Evolutionary conservation across 2,888 invertebrate genomes (phyloP).

Genomic region (Torymus texanus): DNA sequence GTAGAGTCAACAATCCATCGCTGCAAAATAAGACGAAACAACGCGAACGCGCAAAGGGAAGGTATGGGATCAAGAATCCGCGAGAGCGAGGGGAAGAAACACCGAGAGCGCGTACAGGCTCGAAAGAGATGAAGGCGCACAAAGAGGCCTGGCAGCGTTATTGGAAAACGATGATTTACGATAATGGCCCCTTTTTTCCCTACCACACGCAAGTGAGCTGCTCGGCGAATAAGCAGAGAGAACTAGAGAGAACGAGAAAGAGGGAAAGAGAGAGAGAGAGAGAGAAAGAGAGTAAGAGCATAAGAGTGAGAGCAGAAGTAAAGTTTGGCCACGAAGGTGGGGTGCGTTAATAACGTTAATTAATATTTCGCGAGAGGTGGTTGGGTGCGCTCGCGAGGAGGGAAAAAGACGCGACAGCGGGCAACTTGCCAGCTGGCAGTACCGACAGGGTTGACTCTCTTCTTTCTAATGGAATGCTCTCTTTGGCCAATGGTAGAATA

Average conservation of each 20-base stretch:
- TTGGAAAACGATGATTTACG: constrained; percentile 80
- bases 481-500: too few relatives aligned
- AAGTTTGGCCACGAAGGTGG: constrained; percentile 74
- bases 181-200: constrained; percentile 75
- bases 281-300: neutral
- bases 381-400: constrained; percentile 57
- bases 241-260: neutral
- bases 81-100: constrained; percentile 5
- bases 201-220: constrained; percentile 13
- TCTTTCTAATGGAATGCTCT: too few relatives aligned
- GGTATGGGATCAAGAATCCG: neutral
- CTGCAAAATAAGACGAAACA: too few relatives aligned
- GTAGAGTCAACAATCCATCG: too few relatives aligned
- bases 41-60: constrained; percentile 12
- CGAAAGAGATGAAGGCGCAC: constrained; percentile 58
- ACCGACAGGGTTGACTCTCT: too few relatives aligned
- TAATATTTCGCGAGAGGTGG: constrained; percentile 78
- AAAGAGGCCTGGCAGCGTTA: constrained; percentile 75
- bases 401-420: constrained; percentile 59
- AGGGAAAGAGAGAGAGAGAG: neutral
- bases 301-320: constrained; percentile 28
- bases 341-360: constrained; percentile 80
- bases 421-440: constrained; percentile 73
- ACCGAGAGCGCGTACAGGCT: neutral
- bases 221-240: neutral